Evolutionary conservation across 2,888 invertebrate genomes (phyloP).

Genomic region (Aleiodes testaceus): DNA sequence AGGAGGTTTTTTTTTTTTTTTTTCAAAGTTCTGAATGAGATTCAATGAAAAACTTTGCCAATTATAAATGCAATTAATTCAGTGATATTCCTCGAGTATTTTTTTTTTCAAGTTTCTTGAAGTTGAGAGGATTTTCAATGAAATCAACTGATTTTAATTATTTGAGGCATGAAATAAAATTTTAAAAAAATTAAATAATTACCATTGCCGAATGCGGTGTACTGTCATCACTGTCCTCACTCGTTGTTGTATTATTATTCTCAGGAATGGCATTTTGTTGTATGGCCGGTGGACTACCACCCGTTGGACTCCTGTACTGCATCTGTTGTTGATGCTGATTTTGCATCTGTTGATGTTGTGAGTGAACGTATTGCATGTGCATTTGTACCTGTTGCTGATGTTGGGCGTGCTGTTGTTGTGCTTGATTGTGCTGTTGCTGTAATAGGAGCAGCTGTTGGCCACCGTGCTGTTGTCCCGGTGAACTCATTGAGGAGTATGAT

Average conservation of each 20-base stretch:
- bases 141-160: not conserved
- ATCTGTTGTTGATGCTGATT: slow-evolving; percentile 70
- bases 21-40: not conserved
- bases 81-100: not conserved
- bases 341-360: slow-evolving; percentile 63
- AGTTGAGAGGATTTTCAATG: not conserved
- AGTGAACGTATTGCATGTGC: slow-evolving; percentile 62
- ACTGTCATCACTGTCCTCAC: slow-evolving; percentile 91
- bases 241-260: slow-evolving; percentile 81
- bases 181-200: slow-evolving; percentile 56
- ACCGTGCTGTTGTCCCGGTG: slow-evolving; percentile 78
- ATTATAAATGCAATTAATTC: slow-evolving; percentile 17
- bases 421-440: slow-evolving; percentile 68
- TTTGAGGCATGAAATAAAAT: not conserved
- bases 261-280: slow-evolving; percentile 73
- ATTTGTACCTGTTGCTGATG: slow-evolving; percentile 60
- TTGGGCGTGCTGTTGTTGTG: slow-evolving; percentile 69
- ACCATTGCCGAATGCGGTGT: slow-evolving; percentile 81
- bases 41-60: not conserved
- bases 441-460: slow-evolving; percentile 76
- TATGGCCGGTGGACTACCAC: slow-evolving; percentile 76
- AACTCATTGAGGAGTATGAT: slow-evolving; percentile 77
- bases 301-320: slow-evolving; percentile 76
- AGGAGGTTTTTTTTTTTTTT: slow-evolving; percentile 1
- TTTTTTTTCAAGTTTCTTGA: not conserved